Conservation (phyloP, 2,888 invertebrate genomes). For the Drosophila paranaensis region DNA sequence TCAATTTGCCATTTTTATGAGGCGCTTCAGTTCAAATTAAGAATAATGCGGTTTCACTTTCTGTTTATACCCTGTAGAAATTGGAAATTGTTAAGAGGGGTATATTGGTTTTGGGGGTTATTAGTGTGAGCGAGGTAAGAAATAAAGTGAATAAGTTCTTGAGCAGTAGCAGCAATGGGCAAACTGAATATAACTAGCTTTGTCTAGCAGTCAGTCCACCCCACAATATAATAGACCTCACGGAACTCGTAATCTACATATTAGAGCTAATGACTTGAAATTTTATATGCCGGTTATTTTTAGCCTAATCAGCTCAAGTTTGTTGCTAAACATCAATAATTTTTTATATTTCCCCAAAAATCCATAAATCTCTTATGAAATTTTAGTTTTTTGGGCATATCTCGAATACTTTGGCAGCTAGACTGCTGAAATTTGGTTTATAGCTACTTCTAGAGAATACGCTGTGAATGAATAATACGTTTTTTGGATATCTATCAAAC, state of each 20-base stretch:
- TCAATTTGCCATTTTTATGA: conserved; percentile 81
- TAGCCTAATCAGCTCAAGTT: neutral
- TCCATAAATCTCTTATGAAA: neutral
- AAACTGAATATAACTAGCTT: no score
- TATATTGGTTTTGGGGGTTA: neutral
- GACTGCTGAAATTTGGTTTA: neutral
- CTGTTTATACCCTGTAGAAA: neutral
- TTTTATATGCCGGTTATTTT: neutral
- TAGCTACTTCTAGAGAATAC: no score
- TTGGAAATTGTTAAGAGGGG: neutral
- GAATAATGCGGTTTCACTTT: conserved; percentile 44
- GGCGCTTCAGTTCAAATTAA: conserved; percentile 71
- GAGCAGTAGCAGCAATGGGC: neutral
- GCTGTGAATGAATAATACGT: neutral
- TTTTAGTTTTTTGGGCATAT: neutral
- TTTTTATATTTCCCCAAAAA: neutral
- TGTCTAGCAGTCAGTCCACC: no score
- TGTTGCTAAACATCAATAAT: no score
- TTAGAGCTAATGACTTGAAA: neutral
- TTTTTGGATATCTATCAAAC: neutral
- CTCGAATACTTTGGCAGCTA: neutral
- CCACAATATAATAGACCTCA: neutral
- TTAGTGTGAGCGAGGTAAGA: neutral
- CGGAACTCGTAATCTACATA: neutral
- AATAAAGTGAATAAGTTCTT: neutral